Conservation (phyloP, 2,888 invertebrate genomes). For the Cepaea hortensis region DNA sequence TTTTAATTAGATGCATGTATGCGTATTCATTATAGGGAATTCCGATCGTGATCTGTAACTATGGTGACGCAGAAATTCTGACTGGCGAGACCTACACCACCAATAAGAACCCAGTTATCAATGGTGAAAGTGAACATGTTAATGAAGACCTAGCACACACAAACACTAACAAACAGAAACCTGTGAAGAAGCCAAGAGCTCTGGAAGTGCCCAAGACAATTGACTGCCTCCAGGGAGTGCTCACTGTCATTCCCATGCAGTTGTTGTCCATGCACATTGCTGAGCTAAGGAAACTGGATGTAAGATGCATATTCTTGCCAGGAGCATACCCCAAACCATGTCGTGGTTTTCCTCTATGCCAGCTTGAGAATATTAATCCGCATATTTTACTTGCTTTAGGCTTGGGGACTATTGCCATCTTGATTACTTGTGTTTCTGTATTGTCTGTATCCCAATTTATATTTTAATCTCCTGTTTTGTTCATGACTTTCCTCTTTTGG, state of each 20-base stretch:
- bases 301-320: slow-evolving; percentile 5
- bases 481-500: no score
- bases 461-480: no score
- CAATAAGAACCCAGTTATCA: neutral
- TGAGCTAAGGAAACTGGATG: slow-evolving; percentile 81
- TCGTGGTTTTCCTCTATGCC: neutral
- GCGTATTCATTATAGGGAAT: slow-evolving; percentile 81
- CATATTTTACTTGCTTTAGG: slow-evolving; percentile 4
- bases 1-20: neutral
- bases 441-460: neutral
- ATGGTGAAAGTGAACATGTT: slow-evolving; percentile 5
- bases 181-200: slow-evolving; percentile 32
- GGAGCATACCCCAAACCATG: neutral
- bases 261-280: slow-evolving; percentile 98
- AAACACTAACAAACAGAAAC: slow-evolving; percentile 1
- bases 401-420: neutral
- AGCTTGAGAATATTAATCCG: slow-evolving; percentile 15
- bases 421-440: neutral
- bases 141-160: slow-evolving; percentile 9
- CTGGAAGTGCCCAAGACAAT: slow-evolving; percentile 96
- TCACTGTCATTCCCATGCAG: slow-evolving; percentile 99
- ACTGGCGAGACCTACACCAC: slow-evolving; percentile 2
- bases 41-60: slow-evolving; percentile 95
- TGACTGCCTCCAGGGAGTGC: slow-evolving; percentile 93
- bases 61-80: slow-evolving; percentile 85